A percentile compares a stretch with the other conserved stretches of the same genome.
phyloP scores from a whole-genome alignment of 1,140 invertebrate species.

The Cydia amplana region DNA sequence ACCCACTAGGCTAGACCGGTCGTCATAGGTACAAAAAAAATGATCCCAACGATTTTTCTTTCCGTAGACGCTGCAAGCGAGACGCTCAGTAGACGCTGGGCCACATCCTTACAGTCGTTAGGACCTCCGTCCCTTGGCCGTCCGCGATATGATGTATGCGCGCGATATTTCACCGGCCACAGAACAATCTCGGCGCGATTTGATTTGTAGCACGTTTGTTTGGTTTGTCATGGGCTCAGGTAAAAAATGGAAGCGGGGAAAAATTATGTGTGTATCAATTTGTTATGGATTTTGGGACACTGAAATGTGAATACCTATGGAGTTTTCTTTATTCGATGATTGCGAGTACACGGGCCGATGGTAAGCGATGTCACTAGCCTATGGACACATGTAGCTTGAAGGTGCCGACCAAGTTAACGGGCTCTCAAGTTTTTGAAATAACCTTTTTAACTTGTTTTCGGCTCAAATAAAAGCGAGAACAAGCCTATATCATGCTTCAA shows the following conservation, averaged over 20 bases:
- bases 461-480: too few species aligned
- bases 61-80: too few species aligned
- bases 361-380: too few species aligned
- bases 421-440: too few species aligned
- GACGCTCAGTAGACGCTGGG: not conserved
- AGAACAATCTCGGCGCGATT: conserved; percentile 26
- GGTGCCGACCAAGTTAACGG: too few species aligned
- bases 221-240: conserved; percentile 24
- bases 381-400: too few species aligned
- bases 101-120: conserved; percentile 23
- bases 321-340: not conserved
- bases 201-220: conserved; percentile 19
- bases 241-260: conserved; percentile 11
- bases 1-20: too few species aligned
- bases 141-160: conserved; percentile 21
- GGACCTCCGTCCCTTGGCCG: conserved; percentile 28
- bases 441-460: too few species aligned
- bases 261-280: conserved; percentile 10
- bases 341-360: not conserved
- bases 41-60: too few species aligned
- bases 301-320: not conserved
- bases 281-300: not conserved
- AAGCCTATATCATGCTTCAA: too few species aligned
- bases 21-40: too few species aligned
- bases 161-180: conserved; percentile 28